These are phyloP conservation scores for Leucozona laternaria DNA, from an alignment of 2,888 invertebrate species.

Conservation along the genomic window DNA sequence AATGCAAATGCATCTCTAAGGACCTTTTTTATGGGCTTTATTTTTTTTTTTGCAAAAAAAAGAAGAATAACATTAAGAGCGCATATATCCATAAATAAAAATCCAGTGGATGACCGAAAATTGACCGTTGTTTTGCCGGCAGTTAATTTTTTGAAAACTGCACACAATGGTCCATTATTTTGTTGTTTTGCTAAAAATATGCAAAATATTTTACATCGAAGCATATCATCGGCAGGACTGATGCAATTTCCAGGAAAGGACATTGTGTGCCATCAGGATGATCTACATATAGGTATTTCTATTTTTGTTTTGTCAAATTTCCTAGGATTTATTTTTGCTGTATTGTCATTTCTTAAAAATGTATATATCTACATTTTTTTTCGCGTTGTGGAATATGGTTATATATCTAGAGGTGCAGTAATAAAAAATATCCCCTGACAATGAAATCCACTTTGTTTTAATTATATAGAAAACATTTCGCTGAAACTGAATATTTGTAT, in stretches of 20 bases:
- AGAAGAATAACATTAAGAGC: slow-evolving; percentile 44
- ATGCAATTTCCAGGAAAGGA: slow-evolving; percentile 56
- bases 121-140: slow-evolving; percentile 71
- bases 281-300: slow-evolving; percentile 49
- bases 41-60: slow-evolving; percentile 63
- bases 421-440: slow-evolving; percentile 25
- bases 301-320: slow-evolving; percentile 27
- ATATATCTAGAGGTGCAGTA: background rate
- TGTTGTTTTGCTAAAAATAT: slow-evolving; percentile 40
- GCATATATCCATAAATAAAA: slow-evolving; percentile 71
- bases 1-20: slow-evolving; percentile 75
- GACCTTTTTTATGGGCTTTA: slow-evolving; percentile 71
- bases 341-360: slow-evolving; percentile 30
- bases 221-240: slow-evolving; percentile 6
- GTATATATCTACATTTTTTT: slow-evolving; percentile 18
- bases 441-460: slow-evolving; percentile 40
- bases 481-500: slow-evolving; percentile 36
- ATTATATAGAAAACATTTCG: slow-evolving; percentile 33
- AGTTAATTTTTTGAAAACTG: slow-evolving; percentile 63
- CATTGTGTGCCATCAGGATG: slow-evolving; percentile 19
- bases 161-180: slow-evolving; percentile 45
- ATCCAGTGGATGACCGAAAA: slow-evolving; percentile 73
- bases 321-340: slow-evolving; percentile 23
- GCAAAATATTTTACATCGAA: slow-evolving; percentile 34
- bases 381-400: background rate